Evolutionary conservation across 2,888 invertebrate genomes (phyloP).

Genomic region (Cyclophora punctaria): DNA sequence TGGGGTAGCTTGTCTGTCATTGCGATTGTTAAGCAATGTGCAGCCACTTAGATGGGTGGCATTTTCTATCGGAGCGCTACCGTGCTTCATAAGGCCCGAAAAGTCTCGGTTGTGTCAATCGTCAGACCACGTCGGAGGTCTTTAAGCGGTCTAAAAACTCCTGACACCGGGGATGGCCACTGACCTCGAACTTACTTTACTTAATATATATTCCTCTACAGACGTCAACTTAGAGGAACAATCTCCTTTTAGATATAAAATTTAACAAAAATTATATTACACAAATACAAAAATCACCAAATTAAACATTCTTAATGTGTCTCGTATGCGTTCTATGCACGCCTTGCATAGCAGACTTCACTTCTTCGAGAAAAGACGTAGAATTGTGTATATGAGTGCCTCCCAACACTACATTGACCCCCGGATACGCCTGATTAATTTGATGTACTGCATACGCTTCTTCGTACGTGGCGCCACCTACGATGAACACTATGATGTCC

Average conservation of each 20-base stretch:
- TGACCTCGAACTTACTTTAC: no score
- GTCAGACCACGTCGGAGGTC: no score
- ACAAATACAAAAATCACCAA: neutral
- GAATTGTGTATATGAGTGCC: conserved; percentile 96
- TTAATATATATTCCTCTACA: neutral
- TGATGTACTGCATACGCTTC: conserved; percentile 91
- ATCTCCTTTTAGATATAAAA: neutral
- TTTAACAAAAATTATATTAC: no score
- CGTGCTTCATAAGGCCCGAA: no score
- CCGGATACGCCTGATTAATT: conserved; percentile 80
- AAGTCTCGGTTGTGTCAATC: no score
- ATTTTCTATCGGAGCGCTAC: no score
- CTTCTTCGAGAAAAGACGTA: conserved; percentile 84
- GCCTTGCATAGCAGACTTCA: conserved; percentile 79
- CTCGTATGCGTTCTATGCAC: conserved; percentile 78
- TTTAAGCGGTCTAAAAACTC: no score
- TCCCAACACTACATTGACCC: conserved; percentile 87
- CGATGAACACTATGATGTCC: conserved; percentile 96
- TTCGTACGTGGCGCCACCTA: conserved; percentile 98
- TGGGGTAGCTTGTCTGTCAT: no score
- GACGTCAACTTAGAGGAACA: neutral
- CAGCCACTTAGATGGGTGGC: no score
- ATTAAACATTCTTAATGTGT: conserved; percentile 59
- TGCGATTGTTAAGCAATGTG: neutral
- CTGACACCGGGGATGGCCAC: no score